phyloP scores from a whole-genome alignment of 2,797 vertebrate species.

The Eremophila alpestris region DNA sequence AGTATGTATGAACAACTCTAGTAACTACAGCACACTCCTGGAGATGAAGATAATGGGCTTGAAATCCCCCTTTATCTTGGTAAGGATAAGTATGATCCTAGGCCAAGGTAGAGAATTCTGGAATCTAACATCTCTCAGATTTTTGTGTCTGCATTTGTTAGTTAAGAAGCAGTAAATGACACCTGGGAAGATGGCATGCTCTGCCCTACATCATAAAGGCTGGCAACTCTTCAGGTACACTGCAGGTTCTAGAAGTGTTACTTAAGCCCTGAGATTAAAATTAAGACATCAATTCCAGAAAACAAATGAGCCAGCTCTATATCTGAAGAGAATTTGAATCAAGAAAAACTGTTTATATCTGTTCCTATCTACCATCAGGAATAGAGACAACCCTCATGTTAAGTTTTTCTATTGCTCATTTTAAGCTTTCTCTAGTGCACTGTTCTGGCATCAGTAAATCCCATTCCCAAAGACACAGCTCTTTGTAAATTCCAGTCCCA shows the following conservation, averaged over 20 bases:
- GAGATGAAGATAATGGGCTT: not conserved
- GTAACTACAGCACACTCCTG: not conserved
- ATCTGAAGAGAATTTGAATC: not conserved
- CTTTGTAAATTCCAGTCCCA: not conserved
- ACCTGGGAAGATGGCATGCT: not conserved
- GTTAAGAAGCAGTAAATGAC: not conserved
- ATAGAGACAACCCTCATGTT: not conserved
- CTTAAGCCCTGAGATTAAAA: not conserved
- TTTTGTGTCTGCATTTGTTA: not conserved
- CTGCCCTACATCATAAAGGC: not conserved
- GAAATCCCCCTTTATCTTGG: not conserved
- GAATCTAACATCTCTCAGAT: not conserved
- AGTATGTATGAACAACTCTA: not conserved
- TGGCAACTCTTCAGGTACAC: not conserved
- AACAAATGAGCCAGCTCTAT: not conserved
- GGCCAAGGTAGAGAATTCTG: not conserved
- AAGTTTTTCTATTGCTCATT: not conserved
- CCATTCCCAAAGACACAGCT: not conserved
- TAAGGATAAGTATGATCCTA: not conserved
- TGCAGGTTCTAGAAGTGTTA: not conserved
- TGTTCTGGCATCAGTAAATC: not conserved
- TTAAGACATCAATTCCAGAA: not conserved
- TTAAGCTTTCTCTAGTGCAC: not conserved
- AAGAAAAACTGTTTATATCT: not conserved
- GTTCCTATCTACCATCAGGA: not conserved